Percentiles rank a stretch among this genome's conserved stretches.
Evolutionary conservation across 2,113 vertebrate genomes (phyloP).

Genomic region (Nerophis lumbriciformis): DNA sequence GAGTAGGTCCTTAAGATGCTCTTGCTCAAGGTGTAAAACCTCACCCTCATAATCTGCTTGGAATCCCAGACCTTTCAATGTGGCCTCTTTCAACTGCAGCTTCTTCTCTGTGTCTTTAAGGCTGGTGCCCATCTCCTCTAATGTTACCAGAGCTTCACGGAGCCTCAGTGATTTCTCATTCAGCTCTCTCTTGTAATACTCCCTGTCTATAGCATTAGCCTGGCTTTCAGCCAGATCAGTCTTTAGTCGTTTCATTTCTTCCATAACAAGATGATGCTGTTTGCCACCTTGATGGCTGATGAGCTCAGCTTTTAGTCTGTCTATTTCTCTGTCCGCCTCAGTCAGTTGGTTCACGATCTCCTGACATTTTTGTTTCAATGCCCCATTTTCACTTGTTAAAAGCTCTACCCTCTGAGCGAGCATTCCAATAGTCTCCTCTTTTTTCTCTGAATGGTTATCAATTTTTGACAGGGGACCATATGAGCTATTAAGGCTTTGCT

Average conservation of each 20-base stretch:
- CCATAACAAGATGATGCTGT: constrained; percentile 52
- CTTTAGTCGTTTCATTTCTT: constrained; percentile 61
- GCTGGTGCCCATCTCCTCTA: constrained; percentile 67
- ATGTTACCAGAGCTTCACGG: constrained; percentile 67
- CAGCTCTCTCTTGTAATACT: constrained; percentile 71
- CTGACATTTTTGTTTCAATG: constrained; percentile 71
- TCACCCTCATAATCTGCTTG: constrained; percentile 50
- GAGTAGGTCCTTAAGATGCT: constrained; percentile 51
- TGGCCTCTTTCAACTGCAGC: constrained; percentile 75
- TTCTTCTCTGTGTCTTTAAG: constrained; percentile 75
- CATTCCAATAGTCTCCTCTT: constrained; percentile 44
- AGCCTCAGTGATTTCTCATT: constrained; percentile 70
- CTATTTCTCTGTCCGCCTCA: constrained; percentile 77
- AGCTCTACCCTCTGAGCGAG: constrained; percentile 69
- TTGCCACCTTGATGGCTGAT: constrained; percentile 56
- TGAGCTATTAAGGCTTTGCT: constrained; percentile 44
- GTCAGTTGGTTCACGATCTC: constrained; percentile 78
- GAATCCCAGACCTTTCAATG: constrained; percentile 72
- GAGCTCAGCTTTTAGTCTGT: constrained; percentile 71
- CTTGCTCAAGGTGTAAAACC: constrained; percentile 44
- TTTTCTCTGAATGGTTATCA: constrained; percentile 53
- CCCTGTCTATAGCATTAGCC: constrained; percentile 57
- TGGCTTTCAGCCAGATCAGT: constrained; percentile 61
- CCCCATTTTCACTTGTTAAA: constrained; percentile 67
- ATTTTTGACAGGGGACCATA: constrained; percentile 45